These are phyloP conservation scores for Phlogophora meticulosa DNA, from an alignment of 2,888 invertebrate genomes.

Conservation along the genomic window DNA sequence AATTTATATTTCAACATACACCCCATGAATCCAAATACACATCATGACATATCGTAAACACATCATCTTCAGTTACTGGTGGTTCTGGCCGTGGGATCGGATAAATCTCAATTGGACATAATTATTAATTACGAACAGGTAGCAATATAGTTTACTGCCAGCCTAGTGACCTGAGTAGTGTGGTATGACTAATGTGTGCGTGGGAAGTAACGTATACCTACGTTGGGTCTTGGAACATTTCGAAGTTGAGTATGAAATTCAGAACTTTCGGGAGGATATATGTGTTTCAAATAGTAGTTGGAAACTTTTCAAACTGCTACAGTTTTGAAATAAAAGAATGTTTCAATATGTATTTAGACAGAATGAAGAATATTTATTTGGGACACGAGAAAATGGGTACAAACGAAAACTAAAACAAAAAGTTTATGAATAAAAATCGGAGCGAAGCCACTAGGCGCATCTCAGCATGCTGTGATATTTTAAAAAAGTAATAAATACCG, in stretches of 20 bases:
- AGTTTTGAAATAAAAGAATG: no score
- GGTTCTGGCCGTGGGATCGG: conserved; percentile 32
- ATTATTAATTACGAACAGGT: conserved; percentile 53
- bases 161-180: conserved; percentile 50
- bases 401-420: no score
- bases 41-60: conserved; percentile 34
- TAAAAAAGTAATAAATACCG: no score
- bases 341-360: no score
- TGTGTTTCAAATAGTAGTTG: no score
- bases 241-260: not conserved
- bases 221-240: not conserved
- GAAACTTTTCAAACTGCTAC: no score
- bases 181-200: conserved; percentile 37
- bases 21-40: conserved; percentile 5
- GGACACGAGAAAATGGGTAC: no score
- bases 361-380: no score
- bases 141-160: conserved; percentile 45
- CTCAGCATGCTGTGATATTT: no score
- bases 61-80: conserved; percentile 25
- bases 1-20: conserved; percentile 10
- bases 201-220: conserved; percentile 37
- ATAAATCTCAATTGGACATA: conserved; percentile 53
- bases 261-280: not conserved
- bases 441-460: no score
- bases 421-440: no score